Base-by-base conservation (phyloP, 2,797 vertebrate species). In the Triplophysa bombifrons region DNA sequence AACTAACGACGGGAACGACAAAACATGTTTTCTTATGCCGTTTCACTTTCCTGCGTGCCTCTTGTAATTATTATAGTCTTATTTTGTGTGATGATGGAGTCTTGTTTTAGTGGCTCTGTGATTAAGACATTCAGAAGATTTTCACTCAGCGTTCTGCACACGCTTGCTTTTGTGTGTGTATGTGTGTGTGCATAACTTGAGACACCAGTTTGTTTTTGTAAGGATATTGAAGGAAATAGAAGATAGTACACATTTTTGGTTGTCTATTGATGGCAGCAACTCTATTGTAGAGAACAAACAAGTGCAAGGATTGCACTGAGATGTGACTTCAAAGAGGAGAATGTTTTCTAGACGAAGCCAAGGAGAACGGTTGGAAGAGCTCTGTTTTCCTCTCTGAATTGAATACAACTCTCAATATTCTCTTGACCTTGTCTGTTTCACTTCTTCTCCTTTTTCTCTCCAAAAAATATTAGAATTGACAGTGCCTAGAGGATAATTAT, bases 61-160 rank as follows among this genome's bases (percentile, higher is more conserved):
- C 92, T 93, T 93, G 92, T 94, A 93, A 94, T 94, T 94, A 94
- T 94, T 94, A 91, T 93, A 93, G 80, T 93, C 94, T 94, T 94
- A 94, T 94, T 94, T 93, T 91, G 88, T 91, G 91, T 92, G 90
- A 92, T 93, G 93, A 93, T 91, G 93, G 92, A 95, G 95, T 96
- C 95, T 96, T 96, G 96, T 97, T 96, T 98, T 97, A 97, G 96
- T 96, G 95, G 96, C 96, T 96, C 96, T 95, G 96, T 98, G 96
- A 99, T 98, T 98, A 98, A 97, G 96, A 98, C 96, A 96, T 98
- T 98, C 96, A 98, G 95, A 95, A 94, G 95, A 96, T 94, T 95
- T 88, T 96, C 87, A 25, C 86, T 89, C 89, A 85, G 88, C 91
- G 90, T 90, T 82, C 87, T 91, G 89, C 90, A 89, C 90, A 87